Conservation (phyloP, 1,140 invertebrate genomes). For the Zaprionus vittiger region DNA sequence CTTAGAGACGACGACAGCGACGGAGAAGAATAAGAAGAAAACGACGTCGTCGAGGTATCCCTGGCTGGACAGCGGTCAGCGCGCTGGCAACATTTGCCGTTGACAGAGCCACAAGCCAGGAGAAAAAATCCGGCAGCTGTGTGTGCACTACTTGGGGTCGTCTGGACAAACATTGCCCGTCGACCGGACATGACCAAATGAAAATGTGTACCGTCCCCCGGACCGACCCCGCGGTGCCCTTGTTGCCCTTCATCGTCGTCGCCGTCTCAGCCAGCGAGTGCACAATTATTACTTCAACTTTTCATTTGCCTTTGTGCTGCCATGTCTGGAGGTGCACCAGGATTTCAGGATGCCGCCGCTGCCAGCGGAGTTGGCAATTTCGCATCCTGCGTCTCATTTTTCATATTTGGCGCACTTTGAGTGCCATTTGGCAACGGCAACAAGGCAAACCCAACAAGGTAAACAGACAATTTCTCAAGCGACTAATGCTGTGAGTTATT, state of each 20-base stretch:
- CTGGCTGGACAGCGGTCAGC: conserved; percentile 52
- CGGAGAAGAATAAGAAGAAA: conserved; percentile 25
- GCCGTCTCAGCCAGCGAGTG: conserved; percentile 32
- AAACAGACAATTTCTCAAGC: conserved; percentile 81
- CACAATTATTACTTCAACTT: conserved; percentile 79
- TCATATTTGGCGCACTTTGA: conserved; percentile 72
- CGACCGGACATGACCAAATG: conserved; percentile 79
- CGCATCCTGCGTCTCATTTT: conserved; percentile 77
- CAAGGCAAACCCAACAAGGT: conserved; percentile 70
- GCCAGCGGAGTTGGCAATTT: conserved; percentile 63
- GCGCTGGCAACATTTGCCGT: conserved; percentile 72
- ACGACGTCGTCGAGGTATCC: conserved; percentile 60
- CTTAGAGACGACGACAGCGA: conserved; percentile 53
- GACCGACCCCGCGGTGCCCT: conserved; percentile 46
- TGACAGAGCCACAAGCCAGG: conserved; percentile 67
- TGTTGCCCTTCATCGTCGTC: conserved; percentile 42
- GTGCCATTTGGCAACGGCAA: conserved; percentile 70
- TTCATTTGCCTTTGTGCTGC: conserved; percentile 66
- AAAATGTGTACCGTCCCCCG: conserved; percentile 68
- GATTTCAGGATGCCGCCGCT: conserved; percentile 56
- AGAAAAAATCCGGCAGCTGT: conserved; percentile 43
- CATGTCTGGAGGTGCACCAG: conserved; percentile 72
- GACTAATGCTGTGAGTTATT: conserved; percentile 79
- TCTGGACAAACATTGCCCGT: conserved; percentile 82
- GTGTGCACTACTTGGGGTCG: conserved; percentile 79